phyloP scores from a whole-genome alignment of 2,888 invertebrate genomes.

The Mactromeris polynyma region DNA sequence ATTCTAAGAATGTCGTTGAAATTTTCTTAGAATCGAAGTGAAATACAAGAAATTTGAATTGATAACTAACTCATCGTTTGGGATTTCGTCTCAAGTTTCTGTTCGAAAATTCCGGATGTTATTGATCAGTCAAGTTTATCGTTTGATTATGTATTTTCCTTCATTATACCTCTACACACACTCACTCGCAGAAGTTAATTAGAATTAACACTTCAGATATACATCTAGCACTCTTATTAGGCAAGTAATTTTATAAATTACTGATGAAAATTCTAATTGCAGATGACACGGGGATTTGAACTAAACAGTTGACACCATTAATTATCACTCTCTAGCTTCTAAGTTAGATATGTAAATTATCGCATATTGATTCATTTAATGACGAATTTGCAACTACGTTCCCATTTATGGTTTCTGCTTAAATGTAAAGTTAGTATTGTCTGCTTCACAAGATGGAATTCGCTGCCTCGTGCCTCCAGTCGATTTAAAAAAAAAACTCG shows the following conservation, averaged over 20 bases:
- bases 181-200: not conserved
- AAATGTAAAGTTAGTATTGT: not conserved
- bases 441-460: not conserved
- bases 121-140: too few species aligned
- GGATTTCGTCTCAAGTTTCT: too few species aligned
- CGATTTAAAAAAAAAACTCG: not conserved
- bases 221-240: not conserved
- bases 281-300: not conserved
- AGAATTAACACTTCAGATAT: conserved; percentile 1
- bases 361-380: not conserved
- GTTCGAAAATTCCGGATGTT: too few species aligned
- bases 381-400: not conserved
- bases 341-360: not conserved
- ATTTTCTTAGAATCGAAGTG: too few species aligned
- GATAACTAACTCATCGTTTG: too few species aligned
- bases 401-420: not conserved
- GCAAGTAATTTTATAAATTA: not conserved
- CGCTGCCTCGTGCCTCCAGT: not conserved
- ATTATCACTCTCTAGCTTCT: not conserved
- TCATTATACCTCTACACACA: not conserved
- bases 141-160: not conserved
- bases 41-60: too few species aligned
- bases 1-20: too few species aligned
- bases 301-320: not conserved
- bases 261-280: not conserved